phyloP scores from a whole-genome alignment of 2,113 vertebrate species.

The Xenotilapia flavipinnis region DNA sequence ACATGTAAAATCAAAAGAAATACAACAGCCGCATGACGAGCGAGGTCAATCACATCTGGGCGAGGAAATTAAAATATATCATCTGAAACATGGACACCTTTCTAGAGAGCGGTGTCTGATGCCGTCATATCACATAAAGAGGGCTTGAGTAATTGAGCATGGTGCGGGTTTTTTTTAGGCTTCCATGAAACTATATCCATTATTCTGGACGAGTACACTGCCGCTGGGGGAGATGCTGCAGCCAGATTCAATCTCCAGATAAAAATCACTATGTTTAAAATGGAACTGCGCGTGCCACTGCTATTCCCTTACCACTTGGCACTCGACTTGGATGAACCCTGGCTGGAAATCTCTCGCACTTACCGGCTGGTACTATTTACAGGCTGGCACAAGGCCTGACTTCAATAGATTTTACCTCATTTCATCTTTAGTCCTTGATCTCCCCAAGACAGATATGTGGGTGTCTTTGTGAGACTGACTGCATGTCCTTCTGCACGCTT shows the following conservation, averaged over 20 bases:
- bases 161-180: constrained; percentile 20
- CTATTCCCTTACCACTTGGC: constrained; percentile 45
- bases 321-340: constrained; percentile 46
- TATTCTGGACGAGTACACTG: constrained; percentile 51
- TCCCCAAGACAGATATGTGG: not conserved
- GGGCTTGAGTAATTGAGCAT: constrained; percentile 48
- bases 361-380: constrained; percentile 5
- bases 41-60: not conserved
- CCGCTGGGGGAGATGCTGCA: constrained; percentile 39
- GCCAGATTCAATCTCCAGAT: constrained; percentile 60
- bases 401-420: constrained; percentile 11
- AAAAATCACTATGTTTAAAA: constrained; percentile 57
- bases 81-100: constrained; percentile 1
- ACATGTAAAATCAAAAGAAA: not conserved
- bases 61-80: not conserved
- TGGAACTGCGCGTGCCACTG: constrained; percentile 25
- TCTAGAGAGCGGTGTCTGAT: not conserved
- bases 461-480: not conserved
- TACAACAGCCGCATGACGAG: not conserved
- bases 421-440: constrained; percentile 7
- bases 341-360: constrained; percentile 29
- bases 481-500: not conserved
- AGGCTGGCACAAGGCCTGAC: constrained; percentile 33
- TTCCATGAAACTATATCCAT: constrained; percentile 46
- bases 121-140: constrained; percentile 25